Base-by-base conservation (phyloP, 2,797 vertebrate genomes). In the Hozukius guyotensis region DNA sequence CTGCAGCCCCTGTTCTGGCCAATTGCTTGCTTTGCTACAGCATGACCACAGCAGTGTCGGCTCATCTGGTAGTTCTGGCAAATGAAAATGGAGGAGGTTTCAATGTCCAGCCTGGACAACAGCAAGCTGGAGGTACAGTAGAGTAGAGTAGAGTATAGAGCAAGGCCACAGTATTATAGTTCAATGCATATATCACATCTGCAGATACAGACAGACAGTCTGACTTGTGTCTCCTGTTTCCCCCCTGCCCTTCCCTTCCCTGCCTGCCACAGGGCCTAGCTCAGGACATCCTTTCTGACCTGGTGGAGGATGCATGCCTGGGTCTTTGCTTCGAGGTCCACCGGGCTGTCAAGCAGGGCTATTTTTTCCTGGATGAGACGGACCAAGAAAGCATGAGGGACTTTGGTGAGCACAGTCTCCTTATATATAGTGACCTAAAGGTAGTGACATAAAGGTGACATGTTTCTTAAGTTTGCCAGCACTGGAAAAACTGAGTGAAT, bases 11-110 rank as follows among this genome's bases (percentile, higher is more conserved):
- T 89, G 82, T 77, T 88, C 38, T 89, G 85, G 84, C 89, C 89
- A 38, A 92, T 88, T 88, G 93, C 87, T 89, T 90, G 90, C 93
- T 93, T 93, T 88, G 59, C 95, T 95, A 94, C 95, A 96, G 95
- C 94, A 96, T 96, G 96, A 95, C 93, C 94, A 96, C 94, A 94
- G 93, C 93, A 92, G 88, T 29, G 89, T 92, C 87, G 83, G 92
- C 91, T 95, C 95, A 94, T 95, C 93, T 91, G 92, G 87, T 94
- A 96, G 94, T 95, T 96, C 96, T 97, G 96, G 97, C 98, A 97
- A 98, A 98, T 99, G 98, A 99, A 98, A 99, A 99, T 99, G 98
- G 98, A 99, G 97, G 98, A 98, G 95, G 97, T 97, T 97, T 97
- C 97, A 97, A 95, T 98, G 97, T 98, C 98, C 97, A 96, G 97